A percentile compares a stretch with the other conserved stretches of the same genome.
Evolutionary conservation across 2,888 invertebrate genomes (phyloP).

Genomic region (Drosophila kambysellisi): DNA sequence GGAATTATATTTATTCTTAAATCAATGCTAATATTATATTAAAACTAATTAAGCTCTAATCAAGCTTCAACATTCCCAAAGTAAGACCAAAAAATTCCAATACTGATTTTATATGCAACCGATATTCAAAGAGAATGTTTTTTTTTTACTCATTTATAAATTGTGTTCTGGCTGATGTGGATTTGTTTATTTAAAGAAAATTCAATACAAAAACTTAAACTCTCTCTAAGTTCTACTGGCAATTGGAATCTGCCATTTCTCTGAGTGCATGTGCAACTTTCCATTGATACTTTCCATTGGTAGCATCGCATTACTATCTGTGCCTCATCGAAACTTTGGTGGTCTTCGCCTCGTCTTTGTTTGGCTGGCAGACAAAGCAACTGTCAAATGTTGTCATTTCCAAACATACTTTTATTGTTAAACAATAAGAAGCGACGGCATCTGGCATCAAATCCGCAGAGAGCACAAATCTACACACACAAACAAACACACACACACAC

Average conservation of each 20-base stretch:
- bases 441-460: conserved; percentile 67
- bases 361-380: conserved; percentile 56
- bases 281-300: conserved; percentile 1
- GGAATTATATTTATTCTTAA: not conserved
- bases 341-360: conserved; percentile 56
- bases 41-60: not conserved
- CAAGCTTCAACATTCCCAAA: not conserved
- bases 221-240: not conserved
- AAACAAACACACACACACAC: not conserved
- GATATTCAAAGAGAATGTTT: accelerated
- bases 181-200: not conserved
- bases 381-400: conserved; percentile 68
- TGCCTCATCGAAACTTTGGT: conserved; percentile 56
- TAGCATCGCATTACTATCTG: conserved; percentile 1
- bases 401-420: conserved; percentile 57
- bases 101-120: not conserved
- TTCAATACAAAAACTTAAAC: no score
- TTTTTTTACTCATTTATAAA: not conserved
- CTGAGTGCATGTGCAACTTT: conserved; percentile 5
- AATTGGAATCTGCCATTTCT: not conserved
- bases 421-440: conserved; percentile 36
- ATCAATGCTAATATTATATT: not conserved
- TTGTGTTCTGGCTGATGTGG: not conserved
- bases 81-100: not conserved
- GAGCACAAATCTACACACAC: conserved; percentile 38